Evolutionary conservation across 2,888 invertebrate genomes (phyloP).

Genomic region (Apotomis betuletana): DNA sequence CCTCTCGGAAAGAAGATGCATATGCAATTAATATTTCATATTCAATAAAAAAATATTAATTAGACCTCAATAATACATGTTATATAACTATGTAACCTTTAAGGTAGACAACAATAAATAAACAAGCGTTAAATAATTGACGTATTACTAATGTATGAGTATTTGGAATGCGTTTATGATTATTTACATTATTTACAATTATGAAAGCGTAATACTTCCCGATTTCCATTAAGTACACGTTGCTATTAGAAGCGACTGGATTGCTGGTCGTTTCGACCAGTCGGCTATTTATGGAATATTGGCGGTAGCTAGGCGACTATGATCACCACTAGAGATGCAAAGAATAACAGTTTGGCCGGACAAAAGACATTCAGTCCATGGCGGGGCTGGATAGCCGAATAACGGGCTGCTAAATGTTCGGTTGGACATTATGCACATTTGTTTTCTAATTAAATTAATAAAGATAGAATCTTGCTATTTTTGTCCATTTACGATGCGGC

Average conservation of each 20-base stretch:
- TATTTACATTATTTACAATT: slow-evolving; percentile 49
- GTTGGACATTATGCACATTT: no score
- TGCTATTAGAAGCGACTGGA: slow-evolving; percentile 4
- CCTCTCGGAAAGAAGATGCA: slow-evolving; percentile 8
- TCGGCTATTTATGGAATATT: neutral
- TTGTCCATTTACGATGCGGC: no score
- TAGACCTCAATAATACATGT: slow-evolving; percentile 33
- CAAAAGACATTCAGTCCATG: no score
- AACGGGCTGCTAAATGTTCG: no score
- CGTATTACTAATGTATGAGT: slow-evolving; percentile 43
- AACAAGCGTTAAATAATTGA: slow-evolving; percentile 38
- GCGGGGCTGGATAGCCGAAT: no score
- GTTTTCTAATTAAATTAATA: no score
- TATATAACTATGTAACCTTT: slow-evolving; percentile 28
- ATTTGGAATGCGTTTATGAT: slow-evolving; percentile 46
- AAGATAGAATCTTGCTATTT: no score
- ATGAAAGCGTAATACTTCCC: slow-evolving; percentile 68
- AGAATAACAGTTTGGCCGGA: no score
- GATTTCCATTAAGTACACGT: slow-evolving; percentile 29
- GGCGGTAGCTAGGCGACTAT: neutral
- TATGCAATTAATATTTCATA: slow-evolving; percentile 24
- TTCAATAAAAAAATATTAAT: slow-evolving; percentile 29
- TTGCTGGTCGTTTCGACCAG: neutral
- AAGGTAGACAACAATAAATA: slow-evolving; percentile 36
- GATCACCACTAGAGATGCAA: neutral